Conservation (phyloP, 2,113 vertebrate species). For the Apistogramma diplotaenia region DNA sequence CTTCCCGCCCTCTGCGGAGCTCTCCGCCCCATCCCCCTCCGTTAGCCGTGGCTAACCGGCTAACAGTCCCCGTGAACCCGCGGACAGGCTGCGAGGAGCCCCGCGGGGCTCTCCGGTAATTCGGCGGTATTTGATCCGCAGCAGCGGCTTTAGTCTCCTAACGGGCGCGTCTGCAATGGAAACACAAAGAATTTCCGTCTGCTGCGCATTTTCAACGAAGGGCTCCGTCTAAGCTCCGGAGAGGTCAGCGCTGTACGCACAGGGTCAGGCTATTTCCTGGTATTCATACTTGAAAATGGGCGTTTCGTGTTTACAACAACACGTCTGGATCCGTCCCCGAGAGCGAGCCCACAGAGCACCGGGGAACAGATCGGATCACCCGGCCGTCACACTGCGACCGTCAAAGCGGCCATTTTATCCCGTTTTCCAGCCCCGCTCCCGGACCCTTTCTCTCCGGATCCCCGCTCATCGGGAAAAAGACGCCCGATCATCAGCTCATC, state of each 20-base stretch:
- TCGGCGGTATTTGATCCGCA: fast-evolving
- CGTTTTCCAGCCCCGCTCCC: background rate
- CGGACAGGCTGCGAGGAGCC: background rate
- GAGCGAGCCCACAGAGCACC: background rate
- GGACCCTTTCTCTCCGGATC: background rate
- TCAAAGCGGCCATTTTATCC: conserved; percentile 38
- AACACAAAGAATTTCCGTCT: background rate
- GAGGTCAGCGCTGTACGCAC: background rate
- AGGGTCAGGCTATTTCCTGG: conserved; percentile 32
- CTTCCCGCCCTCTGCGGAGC: conserved; percentile 75
- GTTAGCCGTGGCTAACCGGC: background rate
- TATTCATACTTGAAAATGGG: conserved; percentile 27
- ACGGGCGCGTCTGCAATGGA: background rate
- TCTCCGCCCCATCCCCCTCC: conserved; percentile 49
- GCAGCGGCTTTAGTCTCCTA: background rate
- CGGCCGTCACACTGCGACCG: background rate
- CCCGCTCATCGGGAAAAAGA: background rate
- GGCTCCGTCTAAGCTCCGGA: conserved; percentile 35
- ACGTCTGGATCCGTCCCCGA: background rate
- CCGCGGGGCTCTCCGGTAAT: fast-evolving
- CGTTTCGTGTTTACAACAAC: conserved; percentile 52
- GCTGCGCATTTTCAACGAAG: conserved; percentile 50
- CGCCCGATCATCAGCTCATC: background rate
- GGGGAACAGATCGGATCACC: background rate
- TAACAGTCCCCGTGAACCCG: background rate